A percentile compares a stretch with the other conserved stretches of the same genome.
Evolutionary conservation across 1,140 invertebrate genomes (phyloP).

Genomic region (Homarus americanus): DNA sequence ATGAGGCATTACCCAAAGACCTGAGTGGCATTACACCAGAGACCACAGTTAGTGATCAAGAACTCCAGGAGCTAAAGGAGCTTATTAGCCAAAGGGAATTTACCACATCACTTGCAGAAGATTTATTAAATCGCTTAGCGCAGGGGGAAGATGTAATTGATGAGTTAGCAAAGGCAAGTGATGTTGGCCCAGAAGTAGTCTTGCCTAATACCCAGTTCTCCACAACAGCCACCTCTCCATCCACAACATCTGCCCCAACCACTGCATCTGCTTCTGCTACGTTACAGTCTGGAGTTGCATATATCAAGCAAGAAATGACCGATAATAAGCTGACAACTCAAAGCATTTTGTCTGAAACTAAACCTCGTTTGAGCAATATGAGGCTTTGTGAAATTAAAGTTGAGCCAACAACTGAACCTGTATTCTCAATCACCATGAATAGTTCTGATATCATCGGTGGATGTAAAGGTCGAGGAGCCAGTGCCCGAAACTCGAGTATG

Average conservation of each 20-base stretch:
- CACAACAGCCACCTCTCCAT: constrained; percentile 52
- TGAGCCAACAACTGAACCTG: constrained; percentile 66
- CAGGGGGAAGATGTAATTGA: constrained; percentile 75
- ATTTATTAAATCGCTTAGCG: constrained; percentile 85
- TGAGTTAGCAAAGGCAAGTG: constrained; percentile 74
- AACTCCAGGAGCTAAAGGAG: constrained; percentile 85
- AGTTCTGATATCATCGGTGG: constrained; percentile 77
- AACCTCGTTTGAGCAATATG: constrained; percentile 46
- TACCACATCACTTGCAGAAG: constrained; percentile 87
- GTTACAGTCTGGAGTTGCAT: constrained; percentile 47
- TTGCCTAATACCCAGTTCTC: constrained; percentile 74
- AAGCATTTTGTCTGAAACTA: constrained; percentile 38
- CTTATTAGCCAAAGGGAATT: constrained; percentile 86
- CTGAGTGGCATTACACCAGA: constrained; percentile 66
- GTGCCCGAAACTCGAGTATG: constrained; percentile 75
- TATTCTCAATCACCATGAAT: constrained; percentile 78
- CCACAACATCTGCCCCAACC: constrained; percentile 49
- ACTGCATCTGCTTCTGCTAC: constrained; percentile 32
- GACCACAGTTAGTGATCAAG: constrained; percentile 82
- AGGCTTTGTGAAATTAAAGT: constrained; percentile 61
- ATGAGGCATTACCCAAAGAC: constrained; percentile 72
- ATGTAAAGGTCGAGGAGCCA: constrained; percentile 78
- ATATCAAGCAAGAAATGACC: constrained; percentile 71
- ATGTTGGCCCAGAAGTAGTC: constrained; percentile 71
- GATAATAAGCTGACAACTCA: constrained; percentile 40